Evolutionary conservation across 1,140 invertebrate genomes (phyloP).

Genomic region (Zaprionus lachaisei): DNA sequence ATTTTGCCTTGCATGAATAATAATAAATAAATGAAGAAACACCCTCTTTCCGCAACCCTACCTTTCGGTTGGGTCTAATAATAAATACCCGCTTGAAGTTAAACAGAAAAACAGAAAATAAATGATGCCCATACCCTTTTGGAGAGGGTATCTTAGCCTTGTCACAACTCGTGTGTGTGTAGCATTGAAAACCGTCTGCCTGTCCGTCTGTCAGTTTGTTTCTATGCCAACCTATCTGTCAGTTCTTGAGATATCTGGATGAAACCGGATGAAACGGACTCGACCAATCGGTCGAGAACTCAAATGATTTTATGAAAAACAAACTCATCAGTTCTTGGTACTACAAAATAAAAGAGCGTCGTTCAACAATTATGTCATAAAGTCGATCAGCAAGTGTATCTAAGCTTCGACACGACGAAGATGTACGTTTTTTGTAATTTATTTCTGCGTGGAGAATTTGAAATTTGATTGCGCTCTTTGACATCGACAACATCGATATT

Average conservation of each 20-base stretch:
- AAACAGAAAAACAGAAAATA: slow-evolving; percentile 5
- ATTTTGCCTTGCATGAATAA: slow-evolving; percentile 12
- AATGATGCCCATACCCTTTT: background rate
- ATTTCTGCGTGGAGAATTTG: slow-evolving; percentile 7
- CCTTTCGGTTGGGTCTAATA: slow-evolving; percentile 1
- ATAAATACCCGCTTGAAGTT: slow-evolving; percentile 10
- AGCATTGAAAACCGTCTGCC: background rate
- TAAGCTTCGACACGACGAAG: slow-evolving; percentile 1
- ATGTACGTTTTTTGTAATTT: background rate
- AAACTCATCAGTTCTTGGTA: background rate
- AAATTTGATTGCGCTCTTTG: slow-evolving; percentile 5
- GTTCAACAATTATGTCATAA: background rate
- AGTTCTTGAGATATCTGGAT: slow-evolving; percentile 2
- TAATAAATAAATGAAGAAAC: slow-evolving; percentile 10
- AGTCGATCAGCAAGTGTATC: slow-evolving; percentile 1
- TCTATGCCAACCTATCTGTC: slow-evolving; percentile 3
- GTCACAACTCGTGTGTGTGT: background rate
- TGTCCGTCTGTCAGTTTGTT: background rate
- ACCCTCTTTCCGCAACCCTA: background rate
- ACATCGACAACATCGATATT: background rate
- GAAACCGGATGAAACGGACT: background rate
- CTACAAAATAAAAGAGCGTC: background rate
- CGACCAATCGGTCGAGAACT: background rate
- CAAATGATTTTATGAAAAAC: background rate
- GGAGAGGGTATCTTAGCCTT: background rate